Evolutionary conservation across 92 coral and sea anemone genomes (phyloP), one percentile per base, ranked within the genome.

Genomic region (Porites divaricata): DNA sequence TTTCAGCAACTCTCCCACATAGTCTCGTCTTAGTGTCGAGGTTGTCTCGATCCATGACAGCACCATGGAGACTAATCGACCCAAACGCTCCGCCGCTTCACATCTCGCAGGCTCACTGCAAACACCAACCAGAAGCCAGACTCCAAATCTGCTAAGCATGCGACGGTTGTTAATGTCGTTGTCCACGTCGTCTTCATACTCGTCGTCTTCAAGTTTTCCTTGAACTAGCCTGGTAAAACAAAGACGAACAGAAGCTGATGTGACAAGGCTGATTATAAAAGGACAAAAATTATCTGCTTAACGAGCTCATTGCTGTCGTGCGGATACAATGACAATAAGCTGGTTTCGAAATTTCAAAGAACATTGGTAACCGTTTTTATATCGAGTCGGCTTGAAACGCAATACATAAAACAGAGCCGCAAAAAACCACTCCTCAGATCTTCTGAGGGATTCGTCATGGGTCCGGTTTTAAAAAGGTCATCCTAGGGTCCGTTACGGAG

Each of bases 91-190:
- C 26, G 88, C 84, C 13, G 98, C 90, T 66, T 91, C 91, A 72
- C 99, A 96, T 70, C 83, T 79, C 51, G 90, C 81, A 4, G 98
- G 98, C 22, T 84, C 92, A 58, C 91, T 91, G 76, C 99, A 96
- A 45, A 91, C 87, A 49, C 98, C 98, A 14, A 95, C 95, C 14
- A 96, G 89, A 65, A 96, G 95, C 96, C 96, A 94, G 26, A 96
- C 98, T 11, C 99, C 98, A 70, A 96, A 96, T 58, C 99, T 95
- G 76, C 99, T 96, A 79, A 96, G 92, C 91, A 96, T 87, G 63
- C 98, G 95, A 45, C 98, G 93, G 56, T 93, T 90, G 97, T 96
- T 94, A 62, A 96, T 88, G 80, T 95, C 98, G 66, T 96, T 95
- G 90, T 94, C 99, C 0, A 90, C 91, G 41, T 90, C 96, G 9